Conservation (phyloP, 2,797 vertebrate species). For the Schizothorax lantsangensis region DNA sequence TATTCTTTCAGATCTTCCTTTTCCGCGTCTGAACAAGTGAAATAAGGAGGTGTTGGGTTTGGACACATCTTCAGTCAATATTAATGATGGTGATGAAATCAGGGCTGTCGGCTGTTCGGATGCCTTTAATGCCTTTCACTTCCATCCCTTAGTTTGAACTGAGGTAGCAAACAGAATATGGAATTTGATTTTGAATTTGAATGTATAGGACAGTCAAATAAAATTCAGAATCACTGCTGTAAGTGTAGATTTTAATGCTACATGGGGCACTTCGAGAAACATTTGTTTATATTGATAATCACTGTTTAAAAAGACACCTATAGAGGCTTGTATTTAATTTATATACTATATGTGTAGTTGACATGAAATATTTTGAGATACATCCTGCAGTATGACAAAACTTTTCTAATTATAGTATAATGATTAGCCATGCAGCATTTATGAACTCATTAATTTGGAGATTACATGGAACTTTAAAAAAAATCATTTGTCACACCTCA, state of each 20-base stretch:
- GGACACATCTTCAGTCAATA: conserved; percentile 31
- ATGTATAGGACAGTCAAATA: background rate
- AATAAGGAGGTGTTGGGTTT: background rate
- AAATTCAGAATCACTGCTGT: background rate
- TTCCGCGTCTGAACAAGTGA: conserved; percentile 8
- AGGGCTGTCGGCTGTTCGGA: conserved; percentile 12
- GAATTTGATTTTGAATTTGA: background rate
- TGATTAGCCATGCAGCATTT: conserved; percentile 9
- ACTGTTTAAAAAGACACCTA: background rate
- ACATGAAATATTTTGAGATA: background rate
- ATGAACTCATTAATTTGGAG: conserved; percentile 15
- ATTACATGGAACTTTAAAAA: background rate
- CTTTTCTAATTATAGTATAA: background rate
- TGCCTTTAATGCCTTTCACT: conserved; percentile 44
- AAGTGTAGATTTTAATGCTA: background rate
- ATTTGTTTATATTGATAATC: background rate
- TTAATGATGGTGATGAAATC: conserved; percentile 40
- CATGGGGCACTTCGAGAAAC: background rate
- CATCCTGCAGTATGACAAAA: background rate
- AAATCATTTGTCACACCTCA: background rate
- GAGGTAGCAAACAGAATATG: no score
- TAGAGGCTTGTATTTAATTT: background rate
- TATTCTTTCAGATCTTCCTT: conserved; percentile 18
- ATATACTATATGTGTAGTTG: background rate
- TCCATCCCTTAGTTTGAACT: conserved; percentile 45